Percentiles rank a stretch among this genome's conserved stretches.
Conservation (phyloP, 2,797 vertebrate genomes). For the Sardinella longiceps region DNA sequence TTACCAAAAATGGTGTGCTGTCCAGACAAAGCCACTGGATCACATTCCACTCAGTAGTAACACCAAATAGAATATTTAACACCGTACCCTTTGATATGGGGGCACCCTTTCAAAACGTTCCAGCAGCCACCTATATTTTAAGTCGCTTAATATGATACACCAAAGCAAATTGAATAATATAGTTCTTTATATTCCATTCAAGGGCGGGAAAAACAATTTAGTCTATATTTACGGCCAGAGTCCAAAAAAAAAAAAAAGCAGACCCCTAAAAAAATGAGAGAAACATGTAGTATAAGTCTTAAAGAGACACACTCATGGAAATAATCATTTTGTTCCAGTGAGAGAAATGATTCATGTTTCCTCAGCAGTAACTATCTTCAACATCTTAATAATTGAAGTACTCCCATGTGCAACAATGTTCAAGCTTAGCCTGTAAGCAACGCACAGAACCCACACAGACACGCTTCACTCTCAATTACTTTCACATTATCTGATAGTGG, state of each 20-base stretch:
- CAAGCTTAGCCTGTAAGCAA: background rate
- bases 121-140: conserved; percentile 58
- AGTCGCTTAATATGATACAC: conserved; percentile 60
- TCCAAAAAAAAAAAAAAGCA: conserved; percentile 36
- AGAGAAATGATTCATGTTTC: background rate
- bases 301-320: conserved; percentile 50
- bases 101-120: conserved; percentile 62
- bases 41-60: conserved; percentile 69
- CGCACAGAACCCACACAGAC: background rate
- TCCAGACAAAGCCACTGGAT: conserved; percentile 65
- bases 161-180: conserved; percentile 67
- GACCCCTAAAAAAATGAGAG: background rate
- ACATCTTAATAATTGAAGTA: conserved; percentile 8
- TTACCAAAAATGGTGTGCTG: conserved; percentile 64
- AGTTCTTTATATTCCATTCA: conserved; percentile 65
- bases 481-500: background rate
- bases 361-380: background rate
- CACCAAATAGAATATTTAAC: conserved; percentile 68
- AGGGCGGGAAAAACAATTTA: conserved; percentile 59
- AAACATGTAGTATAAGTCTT: background rate
- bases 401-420: background rate
- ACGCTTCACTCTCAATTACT: conserved; percentile 4
- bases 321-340: background rate
- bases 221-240: conserved; percentile 51
- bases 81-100: conserved; percentile 59